Conservation (phyloP, 2,888 invertebrate genomes). For the Synergus itoensis region DNA sequence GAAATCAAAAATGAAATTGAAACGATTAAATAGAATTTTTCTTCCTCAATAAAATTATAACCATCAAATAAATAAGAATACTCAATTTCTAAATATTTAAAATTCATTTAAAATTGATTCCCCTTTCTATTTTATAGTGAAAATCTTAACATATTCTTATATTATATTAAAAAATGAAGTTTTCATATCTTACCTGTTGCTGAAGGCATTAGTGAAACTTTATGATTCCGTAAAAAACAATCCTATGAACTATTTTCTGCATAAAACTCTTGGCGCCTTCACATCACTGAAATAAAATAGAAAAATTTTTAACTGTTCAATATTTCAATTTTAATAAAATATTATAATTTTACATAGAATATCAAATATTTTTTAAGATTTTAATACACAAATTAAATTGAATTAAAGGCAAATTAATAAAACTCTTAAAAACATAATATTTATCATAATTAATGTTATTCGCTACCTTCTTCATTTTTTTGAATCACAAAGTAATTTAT, state of each 20-base stretch:
- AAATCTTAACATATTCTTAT: not conserved
- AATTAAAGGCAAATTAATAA: too few species aligned
- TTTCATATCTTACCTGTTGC: constrained; percentile 66
- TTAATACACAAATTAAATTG: too few species aligned
- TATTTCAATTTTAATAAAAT: not conserved
- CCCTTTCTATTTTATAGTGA: not conserved
- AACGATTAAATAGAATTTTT: not conserved
- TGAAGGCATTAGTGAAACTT: constrained; percentile 68
- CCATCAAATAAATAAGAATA: not conserved
- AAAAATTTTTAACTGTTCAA: not conserved
- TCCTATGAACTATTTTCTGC: constrained; percentile 55
- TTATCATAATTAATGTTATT: too few species aligned
- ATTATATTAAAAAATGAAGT: not conserved
- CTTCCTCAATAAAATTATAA: too few species aligned
- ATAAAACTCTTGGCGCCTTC: constrained; percentile 62
- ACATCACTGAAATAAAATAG: constrained; percentile 64
- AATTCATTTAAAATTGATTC: not conserved
- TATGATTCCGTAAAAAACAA: constrained; percentile 53
- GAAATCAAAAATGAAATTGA: constrained; percentile 13
- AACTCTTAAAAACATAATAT: too few species aligned
- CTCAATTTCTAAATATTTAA: not conserved
- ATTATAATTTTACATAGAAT: not conserved
- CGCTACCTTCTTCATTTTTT: too few species aligned
- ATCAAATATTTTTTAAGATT: too few species aligned
- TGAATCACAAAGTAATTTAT: too few species aligned